Base-by-base conservation (phyloP, 2,113 vertebrate species). In the Rhynchomys soricoides region DNA sequence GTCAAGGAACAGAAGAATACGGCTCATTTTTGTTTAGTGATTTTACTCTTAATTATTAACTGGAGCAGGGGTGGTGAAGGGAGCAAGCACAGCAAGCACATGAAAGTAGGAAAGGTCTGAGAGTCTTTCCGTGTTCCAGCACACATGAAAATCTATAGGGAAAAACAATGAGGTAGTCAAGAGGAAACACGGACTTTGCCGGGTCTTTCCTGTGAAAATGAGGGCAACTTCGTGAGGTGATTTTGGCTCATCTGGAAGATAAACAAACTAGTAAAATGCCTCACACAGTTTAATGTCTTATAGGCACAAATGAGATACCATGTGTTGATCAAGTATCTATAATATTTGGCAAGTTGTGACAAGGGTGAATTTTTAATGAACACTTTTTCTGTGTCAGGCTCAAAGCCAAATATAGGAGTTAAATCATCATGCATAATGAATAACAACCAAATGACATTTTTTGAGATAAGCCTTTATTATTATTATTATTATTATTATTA, bases 1-100 rank as follows among this genome's bases (percentile, higher is more conserved):
- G 71, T 90, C 85, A 78, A 77, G 85, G 88, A 91, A n/a, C 52
- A 93, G 88, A 96, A 86, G 52, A 96, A 88, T 86, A 96, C 55
- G 50, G 92, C 88, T 45, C 64, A 73, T 77, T 95, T 97, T 95
- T 90, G 82, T 91, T 90, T 71, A 66, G 93, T 90, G 88, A 64
- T 93, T 97, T 97, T 90, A 71, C 52, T 43, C 57, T 83, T 96
- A 95, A 96, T 96, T 93, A 96, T 94, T 95, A 95, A 95, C 88
- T 93, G 83, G 75, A 70, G 43, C 87, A 96, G 93, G 59, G 62
- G 85, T 90, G 70, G 83, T 7, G 79, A 73, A 90, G 86, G 83
- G 55, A 91, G 52, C 57, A 89, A 71, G 93, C 64, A 66, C 48
- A 55, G n/a, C 55, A 91, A 91, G 89, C 79, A 78, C 73, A 55